Base-by-base conservation (phyloP, 2,888 invertebrate genomes). In the Arge pagana region DNA sequence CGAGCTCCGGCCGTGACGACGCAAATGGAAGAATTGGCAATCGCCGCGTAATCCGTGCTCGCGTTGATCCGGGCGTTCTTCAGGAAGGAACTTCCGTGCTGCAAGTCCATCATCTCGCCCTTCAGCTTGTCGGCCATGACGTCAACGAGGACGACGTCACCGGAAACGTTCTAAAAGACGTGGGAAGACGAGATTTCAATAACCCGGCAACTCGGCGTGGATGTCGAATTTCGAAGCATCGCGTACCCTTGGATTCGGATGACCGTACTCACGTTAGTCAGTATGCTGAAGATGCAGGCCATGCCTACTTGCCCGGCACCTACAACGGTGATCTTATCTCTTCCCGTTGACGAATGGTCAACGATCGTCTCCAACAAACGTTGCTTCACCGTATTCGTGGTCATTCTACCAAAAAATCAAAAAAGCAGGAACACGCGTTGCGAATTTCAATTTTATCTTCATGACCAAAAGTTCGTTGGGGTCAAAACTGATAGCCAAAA, bases 251-350 rank as follows among this genome's bases (percentile, higher is more conserved):
- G n/a, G 7, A n/a, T 8, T n/a, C 8, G 28, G n/a, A n/a, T n/a
- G n/a, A n/a, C n/a, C n/a, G 10, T n/a, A 55, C 69, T 74, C 78
- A 89, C 90, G 82, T 92, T 90, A n/a, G 91, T 87, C 45, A 94
- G 81, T 72, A 94, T 84, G 58, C 88, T 87, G 80, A 92, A 91
- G 23, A 92, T 92, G 60, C 90, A 89, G 1, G 93, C 93, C 93
- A 94, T 94, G 58, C 94, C 94, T 51, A 95, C 95, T 77, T 89
- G 88, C 1, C 95, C 94, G n/a, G 88, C 86, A 15, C 94, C 94
- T 16, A 95, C 93, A 52, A 94, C 83, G 8, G 93, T 89, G 55
- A 95, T 83, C 78, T 92, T 93, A 70, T 84, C 85, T 42, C 83
- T 84, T 3, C 83, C 76, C 8, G 77, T 77, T 26, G 78, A 69